Evolutionary conservation across 2,797 vertebrate species (phyloP).

Genomic region (Podarcis lilfordi): DNA sequence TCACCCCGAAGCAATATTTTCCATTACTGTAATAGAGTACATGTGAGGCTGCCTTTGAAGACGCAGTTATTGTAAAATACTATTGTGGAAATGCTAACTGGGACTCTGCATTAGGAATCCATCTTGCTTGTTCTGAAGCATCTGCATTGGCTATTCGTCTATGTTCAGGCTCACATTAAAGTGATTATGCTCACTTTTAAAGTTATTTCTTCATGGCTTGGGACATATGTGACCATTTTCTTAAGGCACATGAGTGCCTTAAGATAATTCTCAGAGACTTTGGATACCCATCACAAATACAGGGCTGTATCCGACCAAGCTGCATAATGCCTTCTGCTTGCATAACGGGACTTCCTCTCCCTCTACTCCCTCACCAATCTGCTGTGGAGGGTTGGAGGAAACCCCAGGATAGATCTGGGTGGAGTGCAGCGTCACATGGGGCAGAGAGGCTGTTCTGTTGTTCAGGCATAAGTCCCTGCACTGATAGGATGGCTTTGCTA

Average conservation of each 20-base stretch:
- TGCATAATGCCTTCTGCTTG: no score
- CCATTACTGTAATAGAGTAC: background rate
- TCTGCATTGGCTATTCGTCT: background rate
- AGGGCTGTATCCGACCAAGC: no score
- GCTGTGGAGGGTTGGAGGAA: no score
- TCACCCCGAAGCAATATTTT: background rate
- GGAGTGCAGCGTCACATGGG: no score
- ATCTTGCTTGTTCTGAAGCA: background rate
- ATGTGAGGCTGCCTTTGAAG: background rate
- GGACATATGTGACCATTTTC: background rate
- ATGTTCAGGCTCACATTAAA: background rate
- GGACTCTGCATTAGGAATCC: background rate
- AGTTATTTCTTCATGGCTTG: background rate
- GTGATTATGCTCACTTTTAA: background rate
- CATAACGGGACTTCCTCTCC: no score
- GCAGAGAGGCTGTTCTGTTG: no score
- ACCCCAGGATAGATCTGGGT: no score
- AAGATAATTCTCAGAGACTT: background rate
- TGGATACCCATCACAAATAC: background rate
- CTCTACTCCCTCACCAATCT: no score
- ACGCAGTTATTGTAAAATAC: background rate
- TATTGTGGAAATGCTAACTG: background rate
- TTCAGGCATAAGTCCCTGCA: no score
- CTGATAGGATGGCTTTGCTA: no score
- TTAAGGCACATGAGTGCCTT: background rate